Evolutionary conservation across 2,888 invertebrate genomes (phyloP).

Genomic region (Atethmia centrago): DNA sequence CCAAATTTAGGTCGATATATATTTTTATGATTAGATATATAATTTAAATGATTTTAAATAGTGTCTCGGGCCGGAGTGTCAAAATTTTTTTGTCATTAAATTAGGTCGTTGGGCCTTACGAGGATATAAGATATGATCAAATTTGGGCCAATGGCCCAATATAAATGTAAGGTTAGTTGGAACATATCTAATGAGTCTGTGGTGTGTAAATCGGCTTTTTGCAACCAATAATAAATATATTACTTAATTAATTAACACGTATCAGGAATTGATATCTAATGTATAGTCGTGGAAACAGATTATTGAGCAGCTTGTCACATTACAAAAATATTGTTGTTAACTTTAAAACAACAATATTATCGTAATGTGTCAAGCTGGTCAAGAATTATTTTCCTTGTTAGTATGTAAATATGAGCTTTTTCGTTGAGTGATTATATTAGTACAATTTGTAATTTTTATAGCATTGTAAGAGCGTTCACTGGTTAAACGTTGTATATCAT

Average conservation of each 20-base stretch:
- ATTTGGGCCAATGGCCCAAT: neutral
- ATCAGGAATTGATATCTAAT: constrained; percentile 53
- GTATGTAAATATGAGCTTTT: constrained; percentile 46
- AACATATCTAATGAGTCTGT: constrained; percentile 9
- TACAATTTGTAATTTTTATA: constrained; percentile 67
- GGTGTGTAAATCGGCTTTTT: constrained; percentile 28
- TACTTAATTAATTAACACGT: constrained; percentile 46
- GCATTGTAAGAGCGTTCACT: constrained; percentile 47
- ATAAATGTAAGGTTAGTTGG: constrained; percentile 7
- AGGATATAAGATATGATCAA: neutral
- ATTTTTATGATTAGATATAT: too few species aligned
- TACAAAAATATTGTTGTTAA: neutral
- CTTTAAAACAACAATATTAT: neutral
- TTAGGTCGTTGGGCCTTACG: too few species aligned
- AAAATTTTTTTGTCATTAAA: too few species aligned
- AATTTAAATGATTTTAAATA: too few species aligned
- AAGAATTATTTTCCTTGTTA: neutral
- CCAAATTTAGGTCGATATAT: too few species aligned
- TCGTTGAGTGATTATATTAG: constrained; percentile 63
- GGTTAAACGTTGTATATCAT: constrained; percentile 42
- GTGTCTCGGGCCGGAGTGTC: too few species aligned
- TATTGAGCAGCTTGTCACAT: constrained; percentile 21
- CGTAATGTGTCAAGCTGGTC: neutral
- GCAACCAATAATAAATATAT: constrained; percentile 45
- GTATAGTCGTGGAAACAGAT: constrained; percentile 14